phyloP scores from a whole-genome alignment of 1,140 invertebrate genomes.

The Drosophila jambulina region DNA sequence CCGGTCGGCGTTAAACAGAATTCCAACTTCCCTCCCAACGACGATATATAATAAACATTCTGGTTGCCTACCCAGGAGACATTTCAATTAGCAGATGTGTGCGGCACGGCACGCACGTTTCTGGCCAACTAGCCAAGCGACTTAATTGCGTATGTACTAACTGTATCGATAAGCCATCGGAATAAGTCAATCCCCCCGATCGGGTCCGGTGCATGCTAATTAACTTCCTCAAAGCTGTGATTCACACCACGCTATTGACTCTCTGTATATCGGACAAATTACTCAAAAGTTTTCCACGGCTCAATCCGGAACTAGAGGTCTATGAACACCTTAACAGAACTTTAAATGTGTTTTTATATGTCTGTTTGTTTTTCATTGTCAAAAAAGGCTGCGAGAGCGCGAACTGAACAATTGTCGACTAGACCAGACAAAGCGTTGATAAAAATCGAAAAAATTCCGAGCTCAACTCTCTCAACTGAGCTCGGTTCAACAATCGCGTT shows the following conservation, averaged over 20 bases:
- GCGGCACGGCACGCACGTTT: constrained; percentile 35
- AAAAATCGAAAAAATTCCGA: constrained; percentile 48
- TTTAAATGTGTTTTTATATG: constrained; percentile 23
- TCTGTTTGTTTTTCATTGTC: constrained; percentile 13
- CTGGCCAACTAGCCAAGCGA: constrained; percentile 12
- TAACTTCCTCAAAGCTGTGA: constrained; percentile 65
- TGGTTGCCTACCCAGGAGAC: constrained; percentile 24
- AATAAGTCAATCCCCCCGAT: constrained; percentile 53
- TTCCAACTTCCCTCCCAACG: neutral
- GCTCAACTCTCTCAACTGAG: constrained; percentile 35
- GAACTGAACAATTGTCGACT: constrained; percentile 27
- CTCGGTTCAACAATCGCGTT: constrained; percentile 36
- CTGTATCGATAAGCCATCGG: constrained; percentile 45
- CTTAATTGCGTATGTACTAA: constrained; percentile 44
- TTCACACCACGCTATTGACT: constrained; percentile 4
- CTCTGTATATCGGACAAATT: constrained; percentile 27
- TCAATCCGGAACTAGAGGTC: constrained; percentile 56
- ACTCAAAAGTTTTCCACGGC: constrained; percentile 38
- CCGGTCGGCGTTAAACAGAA: constrained; percentile 29
- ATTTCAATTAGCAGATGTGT: constrained; percentile 28
- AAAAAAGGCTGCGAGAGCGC: constrained; percentile 30
- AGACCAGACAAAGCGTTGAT: constrained; percentile 46
- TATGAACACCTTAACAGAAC: constrained; percentile 35
- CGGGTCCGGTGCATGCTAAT: constrained; percentile 62
- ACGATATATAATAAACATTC: constrained; percentile 12